Base-by-base conservation (phyloP, 1,140 invertebrate species). In the Eupeodes corollae region DNA sequence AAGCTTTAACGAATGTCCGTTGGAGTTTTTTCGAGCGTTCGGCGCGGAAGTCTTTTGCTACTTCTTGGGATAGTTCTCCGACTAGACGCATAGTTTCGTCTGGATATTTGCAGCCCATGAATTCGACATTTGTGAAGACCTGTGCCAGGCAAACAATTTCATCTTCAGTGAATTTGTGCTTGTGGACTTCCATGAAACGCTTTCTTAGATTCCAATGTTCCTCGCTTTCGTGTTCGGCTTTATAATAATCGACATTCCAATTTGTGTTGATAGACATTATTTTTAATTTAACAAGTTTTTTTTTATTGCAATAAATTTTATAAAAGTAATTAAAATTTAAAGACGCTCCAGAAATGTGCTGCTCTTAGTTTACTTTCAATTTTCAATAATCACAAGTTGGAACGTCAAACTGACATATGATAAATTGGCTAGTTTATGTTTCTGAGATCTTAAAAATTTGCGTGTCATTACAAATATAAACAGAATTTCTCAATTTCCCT, bases 71-170 rank as follows among this genome's bases (percentile, higher is more conserved):
- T 34, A 91, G 61, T 58, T 84, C 79, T 1, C 78, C 76, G 45
- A 91, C 78, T 34, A 80, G 61, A 16, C 75, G 70, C 90, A 92
- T 92, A 0, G 87, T 86, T 54, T 82, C 75, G 34, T 71, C 61
- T 18, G 87, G 86, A 71, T 91, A 91, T 57, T 83, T 87, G 73
- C 87, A 90, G 37, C 87, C 87, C 56, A 91, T 72, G 45, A 89
- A 77, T 64, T 90, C 87, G 34, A 90, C 74, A 65, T 91, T 92
- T 0, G 79, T 75, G 59, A 89, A 90, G 11, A 86, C 84, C 70
- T 85, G 80, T 12, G 87, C 85, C 44, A 91, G 72, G 67, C 86
- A 90, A 32, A 91, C 73, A 10, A 92, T 68, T 52, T 82, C 74
- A 39, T 88, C 80, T 65, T 84, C 79, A 1, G 79, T 69, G 67